phyloP scores from a whole-genome alignment of 2,113 vertebrate species.

The Penelope pileata region DNA sequence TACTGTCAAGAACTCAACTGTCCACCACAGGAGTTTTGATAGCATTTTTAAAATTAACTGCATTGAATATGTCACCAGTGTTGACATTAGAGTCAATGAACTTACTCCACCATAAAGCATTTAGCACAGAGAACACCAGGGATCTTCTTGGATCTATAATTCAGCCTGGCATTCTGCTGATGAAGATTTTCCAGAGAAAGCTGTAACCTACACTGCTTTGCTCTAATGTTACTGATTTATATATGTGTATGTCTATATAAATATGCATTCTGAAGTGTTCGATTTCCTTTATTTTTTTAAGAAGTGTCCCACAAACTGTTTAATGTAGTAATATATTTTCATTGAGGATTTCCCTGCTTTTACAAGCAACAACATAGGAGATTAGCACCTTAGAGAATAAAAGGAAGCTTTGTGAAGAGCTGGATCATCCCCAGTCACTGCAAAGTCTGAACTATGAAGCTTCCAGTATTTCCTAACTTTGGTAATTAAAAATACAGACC shows the following conservation, averaged over 20 bases:
- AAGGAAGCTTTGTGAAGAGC: not conserved
- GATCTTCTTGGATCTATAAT: slow-evolving; percentile 29
- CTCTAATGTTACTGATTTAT: not conserved
- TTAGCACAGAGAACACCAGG: not conserved
- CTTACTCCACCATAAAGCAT: not conserved
- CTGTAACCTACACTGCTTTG: not conserved
- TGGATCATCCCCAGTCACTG: not conserved
- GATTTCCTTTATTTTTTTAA: slow-evolving; percentile 1
- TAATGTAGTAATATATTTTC: slow-evolving; percentile 21
- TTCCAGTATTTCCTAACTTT: not conserved
- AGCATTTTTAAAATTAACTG: not conserved
- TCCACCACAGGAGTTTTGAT: not conserved
- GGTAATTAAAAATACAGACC: not conserved
- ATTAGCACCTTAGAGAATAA: not conserved
- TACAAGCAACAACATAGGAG: not conserved
- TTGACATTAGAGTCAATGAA: slow-evolving; percentile 8
- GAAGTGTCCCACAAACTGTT: not conserved
- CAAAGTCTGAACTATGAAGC: not conserved
- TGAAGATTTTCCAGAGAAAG: slow-evolving; percentile 10
- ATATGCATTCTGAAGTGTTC: not conserved
- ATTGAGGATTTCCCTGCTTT: slow-evolving; percentile 18
- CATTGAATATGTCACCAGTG: not conserved
- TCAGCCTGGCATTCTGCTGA: slow-evolving; percentile 30
- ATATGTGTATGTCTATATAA: not conserved
- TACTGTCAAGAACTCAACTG: not conserved